Percentiles rank a stretch among this genome's conserved stretches.
These are phyloP conservation scores for Camelus dromedarius DNA, from an alignment of 2,113 vertebrate genomes.

Conservation along the genomic window DNA sequence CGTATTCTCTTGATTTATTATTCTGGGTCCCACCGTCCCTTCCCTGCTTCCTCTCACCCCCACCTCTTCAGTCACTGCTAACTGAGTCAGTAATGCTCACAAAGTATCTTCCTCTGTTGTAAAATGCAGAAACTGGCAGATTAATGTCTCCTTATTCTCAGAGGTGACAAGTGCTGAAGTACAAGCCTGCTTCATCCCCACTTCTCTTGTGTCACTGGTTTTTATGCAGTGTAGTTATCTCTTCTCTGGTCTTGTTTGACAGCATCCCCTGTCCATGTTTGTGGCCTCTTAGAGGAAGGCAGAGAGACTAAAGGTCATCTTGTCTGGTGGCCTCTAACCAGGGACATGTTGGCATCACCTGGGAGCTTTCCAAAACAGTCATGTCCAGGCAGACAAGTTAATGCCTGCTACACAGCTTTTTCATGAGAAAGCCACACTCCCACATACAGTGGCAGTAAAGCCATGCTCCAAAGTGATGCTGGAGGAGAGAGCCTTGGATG, in stretches of 20 bases:
- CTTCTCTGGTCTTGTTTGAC: not conserved
- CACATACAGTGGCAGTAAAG: not conserved
- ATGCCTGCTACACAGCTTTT: not conserved
- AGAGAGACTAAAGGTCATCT: not conserved
- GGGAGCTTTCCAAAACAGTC: not conserved
- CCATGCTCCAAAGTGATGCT: not conserved
- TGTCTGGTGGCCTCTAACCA: not conserved
- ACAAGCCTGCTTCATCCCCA: not conserved
- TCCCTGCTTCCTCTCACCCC: not conserved
- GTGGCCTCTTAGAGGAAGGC: not conserved
- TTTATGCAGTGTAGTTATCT: not conserved
- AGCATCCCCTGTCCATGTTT: not conserved
- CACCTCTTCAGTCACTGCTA: not conserved
- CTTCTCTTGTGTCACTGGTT: not conserved
- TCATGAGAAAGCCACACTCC: not conserved
- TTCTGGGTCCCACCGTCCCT: not conserved
- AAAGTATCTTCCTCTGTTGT: not conserved
- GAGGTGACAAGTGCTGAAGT: not conserved
- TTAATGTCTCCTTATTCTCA: not conserved
- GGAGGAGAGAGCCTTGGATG: not conserved
- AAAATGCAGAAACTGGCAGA: not conserved
- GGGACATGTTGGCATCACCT: not conserved
- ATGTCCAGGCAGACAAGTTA: not conserved
- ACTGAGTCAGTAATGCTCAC: slow-evolving; percentile 11
- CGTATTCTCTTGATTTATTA: slow-evolving; percentile 5